Conservation (phyloP, 2,888 invertebrate species). For the Pecten maximus region DNA sequence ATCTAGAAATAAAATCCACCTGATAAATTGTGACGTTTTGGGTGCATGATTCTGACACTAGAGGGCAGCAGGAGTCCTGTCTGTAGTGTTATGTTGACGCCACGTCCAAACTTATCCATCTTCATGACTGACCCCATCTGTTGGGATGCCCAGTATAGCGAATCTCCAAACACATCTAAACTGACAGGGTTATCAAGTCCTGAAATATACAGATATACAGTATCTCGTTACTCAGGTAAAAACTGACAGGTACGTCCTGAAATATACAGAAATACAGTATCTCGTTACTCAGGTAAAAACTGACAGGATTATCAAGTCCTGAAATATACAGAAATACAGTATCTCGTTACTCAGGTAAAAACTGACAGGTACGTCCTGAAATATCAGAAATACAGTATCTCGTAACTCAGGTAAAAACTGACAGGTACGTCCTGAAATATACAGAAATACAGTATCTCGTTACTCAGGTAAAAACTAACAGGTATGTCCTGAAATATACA, state of each 20-base stretch:
- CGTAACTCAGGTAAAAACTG: too few relatives aligned
- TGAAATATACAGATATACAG: constrained; percentile 78
- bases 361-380: too few relatives aligned
- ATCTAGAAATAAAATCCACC: constrained; percentile 69
- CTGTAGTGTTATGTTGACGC: constrained; percentile 92
- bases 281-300: too few relatives aligned
- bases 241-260: background rate
- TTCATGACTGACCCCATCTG: constrained; percentile 93
- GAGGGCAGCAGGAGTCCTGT: constrained; percentile 93
- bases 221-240: background rate
- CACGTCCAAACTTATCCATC: constrained; percentile 98
- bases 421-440: too few relatives aligned
- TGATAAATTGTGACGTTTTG: constrained; percentile 91
- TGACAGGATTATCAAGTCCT: too few relatives aligned
- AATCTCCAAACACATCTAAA: constrained; percentile 96
- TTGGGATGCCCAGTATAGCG: constrained; percentile 95
- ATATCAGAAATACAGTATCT: too few relatives aligned
- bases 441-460: too few relatives aligned
- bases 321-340: too few relatives aligned
- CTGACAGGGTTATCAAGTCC: constrained; percentile 89
- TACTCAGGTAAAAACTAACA: too few relatives aligned
- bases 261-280: too few relatives aligned
- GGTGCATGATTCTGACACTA: constrained; percentile 91
- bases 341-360: too few relatives aligned
- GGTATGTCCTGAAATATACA: too few relatives aligned